These are phyloP conservation scores for Cephalopholis sonnerati DNA, from an alignment of 2,113 vertebrate genomes.

Conservation along the genomic window DNA sequence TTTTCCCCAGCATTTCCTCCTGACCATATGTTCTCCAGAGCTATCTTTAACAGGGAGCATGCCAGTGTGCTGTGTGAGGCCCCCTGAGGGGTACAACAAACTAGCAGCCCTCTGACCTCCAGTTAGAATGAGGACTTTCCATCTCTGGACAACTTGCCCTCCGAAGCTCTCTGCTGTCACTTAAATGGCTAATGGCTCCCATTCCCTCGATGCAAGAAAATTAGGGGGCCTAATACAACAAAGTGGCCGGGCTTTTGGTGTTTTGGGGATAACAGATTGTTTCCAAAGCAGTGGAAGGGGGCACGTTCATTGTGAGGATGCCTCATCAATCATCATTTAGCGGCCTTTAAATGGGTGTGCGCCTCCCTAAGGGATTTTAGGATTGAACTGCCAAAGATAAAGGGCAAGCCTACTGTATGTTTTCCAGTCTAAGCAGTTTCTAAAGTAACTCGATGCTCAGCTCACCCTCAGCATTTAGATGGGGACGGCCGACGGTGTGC, in stretches of 20 bases:
- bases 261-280: constrained; percentile 81
- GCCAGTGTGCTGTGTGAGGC: constrained; percentile 15
- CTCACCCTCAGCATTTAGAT: constrained; percentile 36
- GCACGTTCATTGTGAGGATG: constrained; percentile 58
- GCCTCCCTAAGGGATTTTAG: constrained; percentile 68
- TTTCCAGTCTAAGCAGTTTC: constrained; percentile 69
- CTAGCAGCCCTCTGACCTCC: constrained; percentile 69
- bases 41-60: constrained; percentile 54
- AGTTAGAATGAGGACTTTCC: constrained; percentile 70
- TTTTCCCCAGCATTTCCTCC: constrained; percentile 36
- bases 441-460: constrained; percentile 51
- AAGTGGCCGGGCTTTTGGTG: constrained; percentile 67
- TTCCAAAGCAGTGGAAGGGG: constrained; percentile 74
- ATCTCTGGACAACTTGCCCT: constrained; percentile 72
- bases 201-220: constrained; percentile 70
- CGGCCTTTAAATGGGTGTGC: constrained; percentile 74
- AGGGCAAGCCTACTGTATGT: constrained; percentile 63
- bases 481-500: neutral
- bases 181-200: constrained; percentile 75
- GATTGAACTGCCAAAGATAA: constrained; percentile 71
- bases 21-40: constrained; percentile 35
- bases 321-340: constrained; percentile 83
- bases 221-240: constrained; percentile 75
- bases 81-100: constrained; percentile 49
- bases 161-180: constrained; percentile 75